Conservation (phyloP, 2,888 invertebrate genomes). For the Smittia sp. region DNA sequence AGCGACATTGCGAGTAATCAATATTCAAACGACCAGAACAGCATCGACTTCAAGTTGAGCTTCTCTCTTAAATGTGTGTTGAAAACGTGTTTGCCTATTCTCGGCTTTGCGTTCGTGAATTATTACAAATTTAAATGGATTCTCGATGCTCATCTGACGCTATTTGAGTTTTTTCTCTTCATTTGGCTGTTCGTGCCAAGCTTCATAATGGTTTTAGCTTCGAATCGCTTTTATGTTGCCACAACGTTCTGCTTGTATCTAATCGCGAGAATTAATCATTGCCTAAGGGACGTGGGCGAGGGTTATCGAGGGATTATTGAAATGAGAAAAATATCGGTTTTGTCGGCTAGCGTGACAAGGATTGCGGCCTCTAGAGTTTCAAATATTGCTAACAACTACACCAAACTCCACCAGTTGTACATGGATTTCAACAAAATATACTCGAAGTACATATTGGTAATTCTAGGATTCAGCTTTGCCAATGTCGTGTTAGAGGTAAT, state of each 20-base stretch:
- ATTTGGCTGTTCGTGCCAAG: not conserved
- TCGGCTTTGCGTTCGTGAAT: not conserved
- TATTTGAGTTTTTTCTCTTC: not conserved
- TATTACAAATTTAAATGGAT: not conserved
- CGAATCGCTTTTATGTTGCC: conserved; percentile 6
- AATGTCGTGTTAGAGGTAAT: conserved; percentile 28
- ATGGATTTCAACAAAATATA: not conserved
- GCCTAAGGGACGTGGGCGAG: not conserved
- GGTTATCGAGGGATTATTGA: not conserved
- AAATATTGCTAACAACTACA: not conserved
- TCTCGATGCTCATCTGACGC: not conserved
- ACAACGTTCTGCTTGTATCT: not conserved
- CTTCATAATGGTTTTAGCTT: conserved; percentile 2
- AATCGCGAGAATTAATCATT: not conserved
- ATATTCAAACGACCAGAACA: not conserved
- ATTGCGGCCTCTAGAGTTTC: not conserved
- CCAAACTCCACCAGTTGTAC: not conserved
- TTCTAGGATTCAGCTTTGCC: not conserved
- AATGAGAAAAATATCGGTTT: not conserved
- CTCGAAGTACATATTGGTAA: not conserved
- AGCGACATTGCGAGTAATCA: not conserved
- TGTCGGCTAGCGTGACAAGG: not conserved
- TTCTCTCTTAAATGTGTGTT: not conserved
- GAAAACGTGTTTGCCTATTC: not conserved
- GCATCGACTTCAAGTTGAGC: not conserved